phyloP scores from a whole-genome alignment of 2,888 invertebrate genomes.

The Smittia sp. region DNA sequence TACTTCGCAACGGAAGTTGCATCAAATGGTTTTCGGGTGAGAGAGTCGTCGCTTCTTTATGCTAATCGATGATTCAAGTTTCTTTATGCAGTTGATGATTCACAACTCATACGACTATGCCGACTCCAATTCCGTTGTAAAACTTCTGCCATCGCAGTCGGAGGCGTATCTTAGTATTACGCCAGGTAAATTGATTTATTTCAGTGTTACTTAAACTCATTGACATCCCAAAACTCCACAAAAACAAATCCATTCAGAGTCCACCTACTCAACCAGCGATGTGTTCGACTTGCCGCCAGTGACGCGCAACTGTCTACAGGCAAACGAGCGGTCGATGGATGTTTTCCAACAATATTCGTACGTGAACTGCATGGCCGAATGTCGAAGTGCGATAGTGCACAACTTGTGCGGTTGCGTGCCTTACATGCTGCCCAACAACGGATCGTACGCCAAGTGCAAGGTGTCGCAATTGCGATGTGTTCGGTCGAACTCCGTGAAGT shows the following conservation, averaged over 20 bases:
- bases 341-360: conserved; percentile 59
- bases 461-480: conserved; percentile 48
- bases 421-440: conserved; percentile 56
- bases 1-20: conserved; percentile 63
- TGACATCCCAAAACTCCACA: neutral
- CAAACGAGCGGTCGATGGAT: conserved; percentile 54
- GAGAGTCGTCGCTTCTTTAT: no score
- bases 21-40: conserved; percentile 62
- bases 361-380: conserved; percentile 64
- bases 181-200: conserved; percentile 49
- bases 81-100: conserved; percentile 56
- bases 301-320: conserved; percentile 61
- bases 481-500: conserved; percentile 44
- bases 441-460: conserved; percentile 45
- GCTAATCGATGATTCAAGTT: neutral
- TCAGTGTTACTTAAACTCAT: neutral
- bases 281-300: conserved; percentile 55
- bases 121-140: conserved; percentile 60
- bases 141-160: conserved; percentile 58
- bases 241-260: conserved; percentile 50
- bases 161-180: conserved; percentile 63
- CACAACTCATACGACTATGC: conserved; percentile 66
- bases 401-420: conserved; percentile 62
- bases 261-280: conserved; percentile 61
- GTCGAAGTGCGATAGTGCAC: conserved; percentile 55